Percentiles rank a stretch among this genome's conserved stretches.
Conservation (phyloP, 2,888 invertebrate species). For the Dryococelus australis region DNA sequence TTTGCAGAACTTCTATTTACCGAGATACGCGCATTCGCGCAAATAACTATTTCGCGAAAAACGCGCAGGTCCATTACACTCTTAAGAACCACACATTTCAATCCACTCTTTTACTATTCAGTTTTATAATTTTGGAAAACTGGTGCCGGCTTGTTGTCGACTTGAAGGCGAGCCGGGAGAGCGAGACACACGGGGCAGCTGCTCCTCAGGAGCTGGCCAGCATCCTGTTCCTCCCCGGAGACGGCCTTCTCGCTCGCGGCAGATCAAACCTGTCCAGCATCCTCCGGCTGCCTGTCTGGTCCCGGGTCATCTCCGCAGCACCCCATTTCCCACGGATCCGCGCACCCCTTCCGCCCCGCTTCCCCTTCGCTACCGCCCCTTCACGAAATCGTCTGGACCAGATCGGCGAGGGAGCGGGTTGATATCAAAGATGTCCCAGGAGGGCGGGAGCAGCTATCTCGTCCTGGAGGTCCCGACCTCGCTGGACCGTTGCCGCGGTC, state of each 20-base stretch:
- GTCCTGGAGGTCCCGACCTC: not conserved
- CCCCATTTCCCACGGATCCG: not conserved
- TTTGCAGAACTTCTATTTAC: too few species aligned
- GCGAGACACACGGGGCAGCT: not conserved
- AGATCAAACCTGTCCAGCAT: conserved; percentile 6
- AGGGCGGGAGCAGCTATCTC: not conserved
- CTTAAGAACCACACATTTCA: too few species aligned
- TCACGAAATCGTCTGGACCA: not conserved
- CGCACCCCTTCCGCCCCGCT: not conserved
- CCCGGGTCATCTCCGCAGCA: conserved; percentile 1
- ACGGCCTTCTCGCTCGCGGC: not conserved
- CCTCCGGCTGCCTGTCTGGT: not conserved
- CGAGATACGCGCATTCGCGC: too few species aligned
- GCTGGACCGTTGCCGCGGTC: not conserved
- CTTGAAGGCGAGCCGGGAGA: not conserved
- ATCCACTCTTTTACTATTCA: too few species aligned
- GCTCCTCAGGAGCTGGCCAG: not conserved
- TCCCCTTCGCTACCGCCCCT: not conserved
- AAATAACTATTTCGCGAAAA: too few species aligned
- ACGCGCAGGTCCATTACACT: too few species aligned
- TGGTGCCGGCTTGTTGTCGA: not conserved
- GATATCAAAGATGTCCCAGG: conserved; percentile 11
- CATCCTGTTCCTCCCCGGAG: conserved; percentile 16
- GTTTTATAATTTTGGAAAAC: too few species aligned
- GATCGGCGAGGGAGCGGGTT: not conserved